Evolutionary conservation across 2,888 invertebrate species (phyloP), one percentile per base, ranked within the genome.

Genomic region (Polydrusus tereticollis): DNA sequence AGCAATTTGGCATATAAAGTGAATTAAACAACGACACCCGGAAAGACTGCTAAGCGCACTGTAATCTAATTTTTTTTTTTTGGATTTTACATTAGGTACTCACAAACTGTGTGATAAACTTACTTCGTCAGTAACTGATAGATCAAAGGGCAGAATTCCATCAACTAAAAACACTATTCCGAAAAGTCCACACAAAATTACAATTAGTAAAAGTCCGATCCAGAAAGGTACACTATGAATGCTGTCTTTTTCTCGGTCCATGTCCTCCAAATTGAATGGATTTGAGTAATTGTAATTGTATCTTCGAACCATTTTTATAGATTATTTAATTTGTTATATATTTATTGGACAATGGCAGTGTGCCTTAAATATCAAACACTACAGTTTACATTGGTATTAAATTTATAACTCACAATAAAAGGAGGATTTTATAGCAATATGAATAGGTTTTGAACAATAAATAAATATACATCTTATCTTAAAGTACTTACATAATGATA

Each of bases 191-290:
- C 52, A 4, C 2, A 69, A 41, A 18, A n/a, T 23, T 14, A 33
- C 12, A 10, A 69, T 26, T 43, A 52, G 5, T 20, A 69, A n/a
- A 0, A 69, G 6, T 8, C 69, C 69, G 7, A 69, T 41, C 69
- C 69, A 63, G 33, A 43, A 63, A n/a, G 62, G 63, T 8, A 62
- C 26, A 69, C 69, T 69, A 23, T 63, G 63, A 26, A 69, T 63
- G 20, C 69, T 69, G 10, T 63, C 69, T 38, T 55, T 63, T 12
- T 18, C 29, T 20, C 33, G 36, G 26, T 69, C 63, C 69, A 69
- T 69, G 23, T 55, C 63, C 18, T 63, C 69, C 29, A 45, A 36
- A 29, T 69, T 62, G 18, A 69, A 69, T 43, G 55, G 55, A 45
- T 58, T 69, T 26, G 45, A 14, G 41, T 62, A 63, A 1, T 18